phyloP scores from a whole-genome alignment of 2,113 vertebrate genomes.

The Tauraco erythrolophus region DNA sequence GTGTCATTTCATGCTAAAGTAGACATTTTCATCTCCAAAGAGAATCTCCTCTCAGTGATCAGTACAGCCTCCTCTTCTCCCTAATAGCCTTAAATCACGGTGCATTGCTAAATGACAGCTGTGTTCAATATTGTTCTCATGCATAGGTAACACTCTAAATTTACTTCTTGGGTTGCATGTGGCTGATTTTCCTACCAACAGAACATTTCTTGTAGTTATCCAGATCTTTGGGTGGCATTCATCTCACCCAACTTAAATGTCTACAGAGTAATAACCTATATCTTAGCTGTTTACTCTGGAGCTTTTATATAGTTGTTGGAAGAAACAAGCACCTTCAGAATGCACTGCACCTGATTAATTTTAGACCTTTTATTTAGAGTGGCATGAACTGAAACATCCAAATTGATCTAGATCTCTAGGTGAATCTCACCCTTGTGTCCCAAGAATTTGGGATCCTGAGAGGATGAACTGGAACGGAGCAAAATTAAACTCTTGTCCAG shows the following conservation, averaged over 20 bases:
- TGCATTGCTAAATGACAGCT: background rate
- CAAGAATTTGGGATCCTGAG: background rate
- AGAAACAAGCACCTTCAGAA: background rate
- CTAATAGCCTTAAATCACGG: background rate
- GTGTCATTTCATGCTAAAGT: background rate
- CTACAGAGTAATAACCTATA: background rate
- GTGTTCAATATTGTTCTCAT: background rate
- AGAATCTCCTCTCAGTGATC: background rate
- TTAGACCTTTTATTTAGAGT: background rate
- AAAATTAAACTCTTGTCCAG: background rate
- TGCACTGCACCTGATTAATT: background rate
- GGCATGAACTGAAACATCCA: background rate
- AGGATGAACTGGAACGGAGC: background rate
- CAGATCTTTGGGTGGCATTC: background rate
- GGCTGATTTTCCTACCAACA: background rate
- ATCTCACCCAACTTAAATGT: background rate
- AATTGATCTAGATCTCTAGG: background rate
- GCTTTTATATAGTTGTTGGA: background rate
- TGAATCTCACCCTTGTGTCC: background rate
- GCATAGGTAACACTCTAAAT: background rate
- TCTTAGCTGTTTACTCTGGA: background rate
- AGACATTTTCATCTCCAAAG: background rate
- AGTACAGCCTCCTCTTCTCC: background rate
- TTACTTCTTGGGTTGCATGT: background rate
- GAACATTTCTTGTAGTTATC: background rate